A percentile compares a stretch with the other conserved stretches of the same genome.
Conservation (phyloP, 2,113 vertebrate genomes). For the Hemichromis elongatus region DNA sequence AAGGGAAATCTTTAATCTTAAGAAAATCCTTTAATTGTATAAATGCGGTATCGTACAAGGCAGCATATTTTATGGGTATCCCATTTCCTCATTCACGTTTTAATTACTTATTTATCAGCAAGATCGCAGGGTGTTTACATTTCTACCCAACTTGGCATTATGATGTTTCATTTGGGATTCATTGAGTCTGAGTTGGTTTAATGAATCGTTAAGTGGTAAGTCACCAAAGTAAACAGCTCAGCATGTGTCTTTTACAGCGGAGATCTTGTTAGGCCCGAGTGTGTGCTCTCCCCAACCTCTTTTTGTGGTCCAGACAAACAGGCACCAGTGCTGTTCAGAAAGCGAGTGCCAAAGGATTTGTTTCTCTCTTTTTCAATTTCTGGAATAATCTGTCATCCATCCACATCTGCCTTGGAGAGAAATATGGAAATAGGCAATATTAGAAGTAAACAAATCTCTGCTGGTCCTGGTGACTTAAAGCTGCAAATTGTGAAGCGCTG, state of each 20-base stretch:
- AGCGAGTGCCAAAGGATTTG: background rate
- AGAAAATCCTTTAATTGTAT: background rate
- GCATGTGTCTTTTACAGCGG: background rate
- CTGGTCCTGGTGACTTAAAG: background rate
- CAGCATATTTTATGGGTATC: background rate
- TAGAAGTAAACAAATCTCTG: conserved; percentile 3
- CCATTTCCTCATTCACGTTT: background rate
- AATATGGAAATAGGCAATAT: background rate
- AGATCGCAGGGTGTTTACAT: background rate
- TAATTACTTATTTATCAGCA: conserved; percentile 32
- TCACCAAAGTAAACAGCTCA: conserved; percentile 48
- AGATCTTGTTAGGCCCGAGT: background rate
- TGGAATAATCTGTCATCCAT: background rate
- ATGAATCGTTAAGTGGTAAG: conserved; percentile 11
- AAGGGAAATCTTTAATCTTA: background rate
- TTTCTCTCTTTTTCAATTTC: conserved; percentile 1
- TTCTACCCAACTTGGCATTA: conserved; percentile 2
- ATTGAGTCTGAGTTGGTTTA: conserved; percentile 10
- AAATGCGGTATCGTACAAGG: background rate
- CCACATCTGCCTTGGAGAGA: background rate
- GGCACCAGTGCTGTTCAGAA: background rate
- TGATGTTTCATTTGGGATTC: conserved; percentile 26
- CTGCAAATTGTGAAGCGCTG: background rate
- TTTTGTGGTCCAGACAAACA: background rate
- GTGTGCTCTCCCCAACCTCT: background rate